Evolutionary conservation across 1,140 invertebrate species (phyloP), one percentile per base, ranked within the genome.

Genomic region (Argopecten irradians): DNA sequence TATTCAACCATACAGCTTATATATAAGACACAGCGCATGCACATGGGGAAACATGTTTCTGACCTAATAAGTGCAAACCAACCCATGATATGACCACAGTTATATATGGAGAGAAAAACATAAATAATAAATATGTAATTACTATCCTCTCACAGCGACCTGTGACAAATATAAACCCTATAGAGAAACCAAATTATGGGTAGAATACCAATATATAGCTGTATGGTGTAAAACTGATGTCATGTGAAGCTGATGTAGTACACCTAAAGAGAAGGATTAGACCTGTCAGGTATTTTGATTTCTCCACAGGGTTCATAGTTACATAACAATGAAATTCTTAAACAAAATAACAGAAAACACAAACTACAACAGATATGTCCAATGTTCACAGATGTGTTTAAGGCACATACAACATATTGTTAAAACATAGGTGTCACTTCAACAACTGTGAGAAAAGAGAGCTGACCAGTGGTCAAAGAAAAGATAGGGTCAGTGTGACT

Each of bases 1-100:
- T 71, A 71, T 71, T 71, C 55, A 71, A 71, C 55, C 55, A 71
- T 71, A 71, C 55, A 71, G 55, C 55, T 71, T 71, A 71, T 71
- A 71, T 71, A 71, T 71, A 71, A 71, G 55, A 71, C 55, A 71
- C 55, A 71, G 55, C n/a, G 55, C 55, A 71, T 71, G 55, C 55
- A 71, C 55, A 71, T 71, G 55, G 55, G 55, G 55, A 28, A 71
- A 71, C 28, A 71, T 71, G 55, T 71, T n/a, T 71, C 22, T 28
- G 55, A 28, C 55, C 22, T 71, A 71, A n/a, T n/a, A n/a, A n/a
- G 55, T 71, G 16, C 55, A 71, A 71, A 71, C 55, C 55, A 71
- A 71, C 55, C 55, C n/a, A 71, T 71, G 55, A 71, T 71, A 71
- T 71, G 55, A 71, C 55, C 55, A 71, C 55, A 71, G 5, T n/a